phyloP scores from a whole-genome alignment of 2,888 invertebrate species.

The Elaeidobius kamerunicus region DNA sequence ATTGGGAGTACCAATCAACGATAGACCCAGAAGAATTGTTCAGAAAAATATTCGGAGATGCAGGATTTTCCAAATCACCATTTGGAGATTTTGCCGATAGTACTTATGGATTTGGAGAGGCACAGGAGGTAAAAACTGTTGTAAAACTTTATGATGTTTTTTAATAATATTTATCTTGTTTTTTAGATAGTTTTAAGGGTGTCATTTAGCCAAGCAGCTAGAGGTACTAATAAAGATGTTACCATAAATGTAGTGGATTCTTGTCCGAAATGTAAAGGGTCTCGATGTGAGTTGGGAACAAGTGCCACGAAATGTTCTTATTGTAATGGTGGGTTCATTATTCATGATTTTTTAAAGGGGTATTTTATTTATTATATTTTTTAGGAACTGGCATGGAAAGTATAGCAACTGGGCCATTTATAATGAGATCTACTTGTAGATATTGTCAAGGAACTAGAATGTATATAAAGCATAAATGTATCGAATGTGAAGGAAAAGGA shows the following conservation, averaged over 20 bases:
- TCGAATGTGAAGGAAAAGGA: conserved; percentile 89
- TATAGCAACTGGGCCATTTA: conserved; percentile 80
- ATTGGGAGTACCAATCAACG: conserved; percentile 83
- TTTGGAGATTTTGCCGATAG: conserved; percentile 88
- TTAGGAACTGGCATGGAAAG: conserved; percentile 77
- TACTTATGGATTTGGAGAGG: conserved; percentile 84
- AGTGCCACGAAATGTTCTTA: conserved; percentile 84
- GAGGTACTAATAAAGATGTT: conserved; percentile 93
- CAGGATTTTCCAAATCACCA: conserved; percentile 61
- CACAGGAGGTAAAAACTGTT: conserved; percentile 86
- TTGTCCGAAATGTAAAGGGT: conserved; percentile 86
- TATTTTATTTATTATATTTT: conserved; percentile 8
- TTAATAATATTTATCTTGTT: not conserved
- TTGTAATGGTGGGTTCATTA: conserved; percentile 85
- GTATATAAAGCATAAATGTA: conserved; percentile 87
- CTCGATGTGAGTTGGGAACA: conserved; percentile 86
- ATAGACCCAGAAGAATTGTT: conserved; percentile 97
- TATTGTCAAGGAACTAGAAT: conserved; percentile 83
- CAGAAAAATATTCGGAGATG: conserved; percentile 91
- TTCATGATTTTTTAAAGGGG: no score
- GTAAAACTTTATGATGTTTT: not conserved
- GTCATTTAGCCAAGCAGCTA: conserved; percentile 90
- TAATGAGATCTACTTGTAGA: conserved; percentile 94
- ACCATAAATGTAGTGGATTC: conserved; percentile 88
- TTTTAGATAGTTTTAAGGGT: conserved; percentile 79